phyloP scores from a whole-genome alignment of 2,888 invertebrate genomes.

The Gerris lacustris region DNA sequence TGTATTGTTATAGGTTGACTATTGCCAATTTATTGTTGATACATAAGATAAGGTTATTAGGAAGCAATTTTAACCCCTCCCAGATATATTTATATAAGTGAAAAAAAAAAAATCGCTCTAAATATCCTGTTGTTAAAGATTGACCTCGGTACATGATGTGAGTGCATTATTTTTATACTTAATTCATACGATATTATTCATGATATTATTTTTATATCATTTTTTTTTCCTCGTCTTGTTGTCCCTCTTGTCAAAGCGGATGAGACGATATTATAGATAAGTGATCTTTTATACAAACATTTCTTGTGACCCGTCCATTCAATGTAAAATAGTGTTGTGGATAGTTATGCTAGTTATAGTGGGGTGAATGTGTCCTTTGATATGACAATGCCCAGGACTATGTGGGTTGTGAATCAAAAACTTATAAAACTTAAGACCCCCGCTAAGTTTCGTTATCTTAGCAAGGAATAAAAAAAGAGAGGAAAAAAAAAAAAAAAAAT shows the following conservation, averaged over 20 bases:
- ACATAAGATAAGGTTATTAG: too few relatives aligned
- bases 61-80: too few relatives aligned
- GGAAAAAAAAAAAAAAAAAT: too few relatives aligned
- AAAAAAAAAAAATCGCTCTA: too few relatives aligned
- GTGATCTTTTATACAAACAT: neutral
- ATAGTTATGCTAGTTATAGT: neutral
- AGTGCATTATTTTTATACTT: neutral
- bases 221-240: neutral
- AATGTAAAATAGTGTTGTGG: neutral
- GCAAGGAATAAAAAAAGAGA: neutral
- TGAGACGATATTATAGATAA: conserved; percentile 1
- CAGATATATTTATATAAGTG: too few relatives aligned
- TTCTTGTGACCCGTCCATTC: neutral
- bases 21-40: too few relatives aligned
- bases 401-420: neutral
- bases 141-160: neutral
- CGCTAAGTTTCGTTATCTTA: neutral
- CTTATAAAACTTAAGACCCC: neutral
- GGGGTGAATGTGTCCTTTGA: neutral
- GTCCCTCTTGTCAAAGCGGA: neutral
- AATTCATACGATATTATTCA: conserved; percentile 1
- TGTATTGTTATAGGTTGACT: too few relatives aligned
- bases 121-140: neutral
- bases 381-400: neutral
- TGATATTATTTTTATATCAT: neutral